These are phyloP conservation scores for Rhincodon typus DNA, from an alignment of 2,797 vertebrate genomes.

Conservation along the genomic window DNA sequence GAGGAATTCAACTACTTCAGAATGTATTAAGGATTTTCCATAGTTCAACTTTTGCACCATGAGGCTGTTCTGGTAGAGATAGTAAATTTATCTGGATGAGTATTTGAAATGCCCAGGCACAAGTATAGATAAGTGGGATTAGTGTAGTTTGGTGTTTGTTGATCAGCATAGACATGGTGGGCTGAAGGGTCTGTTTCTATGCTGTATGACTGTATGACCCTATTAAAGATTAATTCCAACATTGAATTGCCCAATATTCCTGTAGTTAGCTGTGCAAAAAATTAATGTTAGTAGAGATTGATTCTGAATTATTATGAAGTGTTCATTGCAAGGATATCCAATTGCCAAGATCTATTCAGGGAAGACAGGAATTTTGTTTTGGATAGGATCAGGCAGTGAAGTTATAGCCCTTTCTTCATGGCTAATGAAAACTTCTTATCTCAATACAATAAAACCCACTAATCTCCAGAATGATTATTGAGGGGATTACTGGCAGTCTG, in stretches of 20 bases:
- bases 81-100: background rate
- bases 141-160: no score
- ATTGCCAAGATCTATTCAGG: background rate
- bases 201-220: background rate
- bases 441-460: background rate
- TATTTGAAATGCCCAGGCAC: no score
- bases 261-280: background rate
- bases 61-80: background rate
- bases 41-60: background rate
- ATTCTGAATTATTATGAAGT: background rate
- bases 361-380: background rate
- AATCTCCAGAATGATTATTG: background rate
- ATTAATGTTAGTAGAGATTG: background rate
- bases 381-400: background rate
- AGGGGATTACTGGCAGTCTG: background rate
- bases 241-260: background rate
- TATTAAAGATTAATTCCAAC: background rate
- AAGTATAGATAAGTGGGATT: no score
- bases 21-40: background rate
- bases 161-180: no score
- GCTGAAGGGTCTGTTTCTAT: background rate
- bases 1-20: background rate
- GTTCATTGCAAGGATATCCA: background rate
- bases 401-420: background rate
- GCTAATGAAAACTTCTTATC: background rate